Evolutionary conservation across 2,888 invertebrate genomes (phyloP).

Genomic region (Allolobophora icterica): DNA sequence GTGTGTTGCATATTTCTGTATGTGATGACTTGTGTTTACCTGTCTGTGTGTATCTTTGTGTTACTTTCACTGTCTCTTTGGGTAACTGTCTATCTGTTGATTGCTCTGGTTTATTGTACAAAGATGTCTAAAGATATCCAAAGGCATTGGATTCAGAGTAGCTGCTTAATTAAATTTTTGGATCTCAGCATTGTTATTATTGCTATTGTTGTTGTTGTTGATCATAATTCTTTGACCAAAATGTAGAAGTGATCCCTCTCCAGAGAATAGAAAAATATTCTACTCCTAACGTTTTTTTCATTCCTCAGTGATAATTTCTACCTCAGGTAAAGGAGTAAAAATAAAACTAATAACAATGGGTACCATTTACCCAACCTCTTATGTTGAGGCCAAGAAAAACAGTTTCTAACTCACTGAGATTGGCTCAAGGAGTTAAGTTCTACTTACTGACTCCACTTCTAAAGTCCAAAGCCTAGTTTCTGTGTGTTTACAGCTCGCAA

Average conservation of each 20-base stretch:
- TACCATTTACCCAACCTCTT: neutral
- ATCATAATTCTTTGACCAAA: too few relatives aligned
- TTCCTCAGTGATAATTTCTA: neutral
- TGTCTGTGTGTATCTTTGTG: neutral
- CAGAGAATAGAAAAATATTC: too few relatives aligned
- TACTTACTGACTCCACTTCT: neutral
- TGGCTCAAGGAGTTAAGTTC: neutral
- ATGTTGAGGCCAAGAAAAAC: neutral
- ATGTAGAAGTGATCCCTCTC: too few relatives aligned
- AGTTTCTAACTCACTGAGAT: constrained; percentile 3
- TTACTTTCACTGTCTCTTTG: neutral
- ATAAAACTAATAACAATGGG: too few relatives aligned
- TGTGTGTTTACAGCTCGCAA: constrained; percentile 56
- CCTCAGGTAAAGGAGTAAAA: too few relatives aligned
- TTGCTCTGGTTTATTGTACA: neutral
- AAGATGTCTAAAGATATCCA: neutral
- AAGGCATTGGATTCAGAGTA: neutral
- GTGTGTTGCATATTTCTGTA: neutral
- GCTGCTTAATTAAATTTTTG: neutral
- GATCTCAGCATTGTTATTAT: neutral
- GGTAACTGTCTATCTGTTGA: neutral
- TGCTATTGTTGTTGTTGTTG: too few relatives aligned
- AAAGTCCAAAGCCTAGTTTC: neutral
- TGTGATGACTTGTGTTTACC: neutral
- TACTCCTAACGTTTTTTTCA: neutral